A percentile compares a stretch with the other conserved stretches of the same genome.
These are phyloP conservation scores for Aphaenogaster ashmeadi DNA, from an alignment of 1,140 invertebrate species.

Conservation along the genomic window DNA sequence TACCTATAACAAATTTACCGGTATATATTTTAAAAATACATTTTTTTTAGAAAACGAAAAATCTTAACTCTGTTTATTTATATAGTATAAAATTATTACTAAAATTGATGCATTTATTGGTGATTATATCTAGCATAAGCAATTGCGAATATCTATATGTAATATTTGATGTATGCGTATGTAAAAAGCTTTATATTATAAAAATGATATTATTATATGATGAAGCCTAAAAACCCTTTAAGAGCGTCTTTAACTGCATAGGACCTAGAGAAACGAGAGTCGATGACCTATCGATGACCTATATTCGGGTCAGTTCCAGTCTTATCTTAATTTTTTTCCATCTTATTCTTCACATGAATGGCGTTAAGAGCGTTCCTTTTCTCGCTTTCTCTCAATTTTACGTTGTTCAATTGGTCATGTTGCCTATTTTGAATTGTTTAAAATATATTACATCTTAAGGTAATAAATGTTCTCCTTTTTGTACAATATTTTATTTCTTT, in stretches of 20 bases:
- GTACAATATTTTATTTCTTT: background rate
- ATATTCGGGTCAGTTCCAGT: constrained; percentile 16
- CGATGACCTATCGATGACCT: constrained; percentile 41
- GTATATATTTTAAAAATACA: background rate
- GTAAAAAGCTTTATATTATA: constrained; percentile 10
- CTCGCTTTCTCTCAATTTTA: constrained; percentile 26
- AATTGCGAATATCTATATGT: background rate
- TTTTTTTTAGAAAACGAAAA: background rate
- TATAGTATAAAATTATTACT: background rate
- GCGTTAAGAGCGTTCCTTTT: background rate
- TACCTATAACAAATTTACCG: background rate
- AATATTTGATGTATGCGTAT: background rate
- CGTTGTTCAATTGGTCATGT: background rate
- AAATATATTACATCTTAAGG: background rate
- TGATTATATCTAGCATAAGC: background rate
- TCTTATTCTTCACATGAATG: background rate
- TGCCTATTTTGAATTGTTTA: background rate
- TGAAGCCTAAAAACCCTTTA: background rate
- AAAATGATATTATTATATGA: background rate
- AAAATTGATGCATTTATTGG: background rate
- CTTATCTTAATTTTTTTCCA: constrained; percentile 25
- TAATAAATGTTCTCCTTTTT: background rate
- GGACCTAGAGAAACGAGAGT: constrained; percentile 1
- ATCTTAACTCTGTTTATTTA: background rate
- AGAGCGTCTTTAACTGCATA: background rate